Evolutionary conservation across 1,140 invertebrate species (phyloP).

Genomic region (Ceratosolen solmsi): DNA sequence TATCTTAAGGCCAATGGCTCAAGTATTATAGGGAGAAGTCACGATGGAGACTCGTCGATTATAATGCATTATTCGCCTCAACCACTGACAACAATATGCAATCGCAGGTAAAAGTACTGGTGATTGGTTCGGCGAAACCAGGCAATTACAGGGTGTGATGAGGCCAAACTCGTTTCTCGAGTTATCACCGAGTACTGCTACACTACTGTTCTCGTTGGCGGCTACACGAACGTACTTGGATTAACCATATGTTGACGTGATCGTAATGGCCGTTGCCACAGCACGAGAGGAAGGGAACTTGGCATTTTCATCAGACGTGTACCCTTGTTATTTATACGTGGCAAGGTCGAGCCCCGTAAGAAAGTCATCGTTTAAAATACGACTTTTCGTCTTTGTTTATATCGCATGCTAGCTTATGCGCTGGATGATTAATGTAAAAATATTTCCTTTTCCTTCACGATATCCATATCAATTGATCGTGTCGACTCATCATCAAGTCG

Average conservation of each 20-base stretch:
- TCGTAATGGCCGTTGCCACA: neutral
- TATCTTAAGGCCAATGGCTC: no score
- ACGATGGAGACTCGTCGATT: no score
- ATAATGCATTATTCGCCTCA: no score
- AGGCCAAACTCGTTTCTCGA: neutral
- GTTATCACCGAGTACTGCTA: slow-evolving; percentile 13
- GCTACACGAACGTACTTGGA: neutral
- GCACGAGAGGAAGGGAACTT: neutral
- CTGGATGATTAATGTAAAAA: neutral
- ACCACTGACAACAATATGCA: no score
- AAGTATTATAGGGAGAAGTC: no score
- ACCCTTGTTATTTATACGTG: slow-evolving; percentile 11
- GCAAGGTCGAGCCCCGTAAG: neutral
- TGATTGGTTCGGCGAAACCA: slow-evolving; percentile 16
- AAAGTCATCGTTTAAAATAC: neutral
- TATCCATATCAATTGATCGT: neutral
- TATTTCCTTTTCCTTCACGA: neutral
- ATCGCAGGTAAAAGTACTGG: neutral
- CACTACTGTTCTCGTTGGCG: neutral
- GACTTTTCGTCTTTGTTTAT: neutral
- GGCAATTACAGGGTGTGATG: slow-evolving; percentile 12
- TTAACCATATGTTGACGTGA: neutral
- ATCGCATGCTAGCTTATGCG: no score
- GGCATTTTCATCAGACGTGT: neutral
- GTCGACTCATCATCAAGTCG: no score